These are phyloP conservation scores for Piscicola geometra DNA, from an alignment of 2,888 invertebrate genomes.

Conservation along the genomic window DNA sequence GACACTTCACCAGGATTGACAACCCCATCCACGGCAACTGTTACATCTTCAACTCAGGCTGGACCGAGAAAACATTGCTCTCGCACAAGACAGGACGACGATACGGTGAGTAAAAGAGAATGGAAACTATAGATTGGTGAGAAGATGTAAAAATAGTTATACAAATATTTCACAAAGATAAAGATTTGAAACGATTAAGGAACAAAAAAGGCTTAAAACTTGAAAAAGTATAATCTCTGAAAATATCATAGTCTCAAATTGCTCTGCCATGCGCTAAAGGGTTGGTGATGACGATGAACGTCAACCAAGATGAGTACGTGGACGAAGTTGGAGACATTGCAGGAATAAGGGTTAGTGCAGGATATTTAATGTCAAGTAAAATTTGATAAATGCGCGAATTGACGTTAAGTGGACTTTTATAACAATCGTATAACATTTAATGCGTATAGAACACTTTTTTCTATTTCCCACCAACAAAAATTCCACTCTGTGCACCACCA, in stretches of 20 bases:
- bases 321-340: conserved; percentile 37
- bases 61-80: conserved; percentile 30
- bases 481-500: no score
- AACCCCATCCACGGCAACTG: conserved; percentile 42
- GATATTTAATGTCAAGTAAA: no score
- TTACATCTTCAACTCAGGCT: conserved; percentile 41
- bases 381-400: no score
- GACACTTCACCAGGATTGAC: conserved; percentile 34
- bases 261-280: conserved; percentile 13
- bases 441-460: no score
- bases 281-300: conserved; percentile 37
- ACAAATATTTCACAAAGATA: neutral
- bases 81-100: conserved; percentile 38
- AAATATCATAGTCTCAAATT: neutral
- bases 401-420: no score
- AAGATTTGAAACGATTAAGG: neutral
- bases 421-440: no score
- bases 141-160: no score
- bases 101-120: conserved; percentile 32
- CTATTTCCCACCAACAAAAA: no score
- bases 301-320: conserved; percentile 39
- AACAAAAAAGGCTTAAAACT: neutral
- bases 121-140: neutral
- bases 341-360: conserved; percentile 36
- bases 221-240: neutral